Conservation (phyloP, 2,113 vertebrate genomes). For the Pyrgilauda ruficollis region DNA sequence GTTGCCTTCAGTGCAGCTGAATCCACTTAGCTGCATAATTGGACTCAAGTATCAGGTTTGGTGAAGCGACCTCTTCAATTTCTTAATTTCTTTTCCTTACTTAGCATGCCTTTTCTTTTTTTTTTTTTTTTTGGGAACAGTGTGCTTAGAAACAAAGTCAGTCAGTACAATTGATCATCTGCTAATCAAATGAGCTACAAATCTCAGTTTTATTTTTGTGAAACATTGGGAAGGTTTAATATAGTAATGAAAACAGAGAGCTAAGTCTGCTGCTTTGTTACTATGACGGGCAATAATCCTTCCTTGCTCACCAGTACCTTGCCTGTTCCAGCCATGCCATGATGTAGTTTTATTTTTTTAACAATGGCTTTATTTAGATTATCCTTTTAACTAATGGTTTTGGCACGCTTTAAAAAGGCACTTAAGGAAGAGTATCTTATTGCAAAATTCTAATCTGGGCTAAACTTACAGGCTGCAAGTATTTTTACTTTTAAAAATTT, state of each 20-base stretch:
- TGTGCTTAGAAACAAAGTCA: background rate
- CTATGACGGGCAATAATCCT: slow-evolving; percentile 10
- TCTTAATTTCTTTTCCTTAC: background rate
- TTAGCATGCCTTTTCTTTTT: background rate
- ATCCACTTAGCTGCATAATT: background rate
- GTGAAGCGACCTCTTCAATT: background rate
- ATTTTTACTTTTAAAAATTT: background rate
- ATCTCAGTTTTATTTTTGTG: background rate
- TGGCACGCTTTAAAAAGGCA: background rate
- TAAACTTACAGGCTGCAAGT: background rate
- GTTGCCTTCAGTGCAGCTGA: background rate
- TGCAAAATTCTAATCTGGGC: background rate
- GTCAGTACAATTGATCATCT: background rate
- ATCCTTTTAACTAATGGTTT: slow-evolving; percentile 17
- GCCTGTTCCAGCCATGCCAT: background rate
- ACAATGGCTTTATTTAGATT: slow-evolving; percentile 43
- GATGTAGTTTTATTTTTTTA: slow-evolving; percentile 25
- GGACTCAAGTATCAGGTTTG: background rate
- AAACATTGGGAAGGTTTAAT: background rate
- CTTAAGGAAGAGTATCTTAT: background rate
- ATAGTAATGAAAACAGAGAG: background rate
- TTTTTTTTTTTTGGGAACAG: background rate
- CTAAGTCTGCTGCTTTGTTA: background rate
- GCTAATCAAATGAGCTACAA: background rate
- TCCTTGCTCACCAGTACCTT: background rate